Percentiles rank a stretch among this genome's conserved stretches.
Conservation (phyloP, 1,140 invertebrate species). For the Euwallacea similis region DNA sequence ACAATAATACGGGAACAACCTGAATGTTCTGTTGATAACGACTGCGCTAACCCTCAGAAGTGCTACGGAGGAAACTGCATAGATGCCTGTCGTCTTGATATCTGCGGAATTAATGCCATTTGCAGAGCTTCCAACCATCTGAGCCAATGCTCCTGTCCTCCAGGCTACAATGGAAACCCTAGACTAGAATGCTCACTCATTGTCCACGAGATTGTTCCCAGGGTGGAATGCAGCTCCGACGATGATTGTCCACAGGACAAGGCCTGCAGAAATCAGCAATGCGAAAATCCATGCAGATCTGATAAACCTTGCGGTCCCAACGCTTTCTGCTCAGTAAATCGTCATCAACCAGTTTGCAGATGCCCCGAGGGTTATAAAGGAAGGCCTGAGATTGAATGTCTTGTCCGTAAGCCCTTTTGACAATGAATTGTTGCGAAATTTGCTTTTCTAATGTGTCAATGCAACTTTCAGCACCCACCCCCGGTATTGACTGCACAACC, state of each 20-base stretch:
- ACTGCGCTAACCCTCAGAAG: conserved; percentile 71
- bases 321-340: conserved; percentile 76
- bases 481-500: conserved; percentile 69
- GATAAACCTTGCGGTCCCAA: conserved; percentile 71
- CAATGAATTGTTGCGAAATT: not conserved
- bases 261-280: conserved; percentile 73
- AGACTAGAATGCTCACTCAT: conserved; percentile 74
- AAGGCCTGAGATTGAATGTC: conserved; percentile 71
- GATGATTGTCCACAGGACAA: conserved; percentile 74
- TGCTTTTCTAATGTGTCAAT: not conserved
- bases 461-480: conserved; percentile 55
- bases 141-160: conserved; percentile 75
- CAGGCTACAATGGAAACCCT: conserved; percentile 79
- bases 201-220: conserved; percentile 42
- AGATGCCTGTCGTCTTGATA: conserved; percentile 74
- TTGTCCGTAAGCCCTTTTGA: conserved; percentile 68
- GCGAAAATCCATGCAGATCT: conserved; percentile 74
- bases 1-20: conserved; percentile 57
- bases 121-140: conserved; percentile 76
- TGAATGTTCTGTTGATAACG: conserved; percentile 70
- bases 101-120: conserved; percentile 82
- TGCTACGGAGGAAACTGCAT: conserved; percentile 76
- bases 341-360: conserved; percentile 74
- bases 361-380: conserved; percentile 79
- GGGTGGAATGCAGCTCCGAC: conserved; percentile 72